Conservation (phyloP, 2,888 invertebrate species). For the Cerastoderma edule region DNA sequence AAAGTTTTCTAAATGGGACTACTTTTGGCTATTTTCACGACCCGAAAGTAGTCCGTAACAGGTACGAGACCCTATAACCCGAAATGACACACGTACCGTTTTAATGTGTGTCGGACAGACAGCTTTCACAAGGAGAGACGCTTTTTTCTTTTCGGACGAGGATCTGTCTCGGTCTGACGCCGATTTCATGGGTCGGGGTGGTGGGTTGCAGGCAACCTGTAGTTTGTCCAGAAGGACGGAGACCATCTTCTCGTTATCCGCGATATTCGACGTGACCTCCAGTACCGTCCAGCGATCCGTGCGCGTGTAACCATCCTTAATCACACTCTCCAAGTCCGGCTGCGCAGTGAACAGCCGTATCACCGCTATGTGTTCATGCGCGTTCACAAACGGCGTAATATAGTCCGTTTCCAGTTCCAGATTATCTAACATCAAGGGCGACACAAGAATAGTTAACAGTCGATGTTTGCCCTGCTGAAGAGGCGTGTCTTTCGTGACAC, state of each 20-base stretch:
- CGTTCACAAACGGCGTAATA: conserved; percentile 9
- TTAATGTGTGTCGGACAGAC: conserved; percentile 41
- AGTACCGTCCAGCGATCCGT: conserved; percentile 34
- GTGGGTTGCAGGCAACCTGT: conserved; percentile 16
- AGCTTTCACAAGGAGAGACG: conserved; percentile 12
- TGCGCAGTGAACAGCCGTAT: conserved; percentile 36
- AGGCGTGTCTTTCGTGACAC: not conserved
- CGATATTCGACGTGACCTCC: conserved; percentile 27
- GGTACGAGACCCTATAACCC: not conserved
- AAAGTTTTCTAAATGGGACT: too few relatives aligned
- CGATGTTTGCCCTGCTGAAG: conserved; percentile 15
- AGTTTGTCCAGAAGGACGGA: conserved; percentile 39
- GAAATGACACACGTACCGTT: conserved; percentile 25
- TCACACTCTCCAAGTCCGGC: conserved; percentile 9
- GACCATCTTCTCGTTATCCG: conserved; percentile 26
- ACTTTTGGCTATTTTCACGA: too few relatives aligned
- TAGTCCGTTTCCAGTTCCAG: conserved; percentile 14
- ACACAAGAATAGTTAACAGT: conserved; percentile 28
- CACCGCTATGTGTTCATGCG: conserved; percentile 32
- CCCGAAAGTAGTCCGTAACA: too few relatives aligned
- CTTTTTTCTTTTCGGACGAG: not conserved
- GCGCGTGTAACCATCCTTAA: conserved; percentile 15
- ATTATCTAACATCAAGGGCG: conserved; percentile 41
- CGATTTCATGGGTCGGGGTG: not conserved
- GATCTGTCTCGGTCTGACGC: too few relatives aligned